Evolutionary conservation across 2,888 invertebrate genomes (phyloP), one percentile per base, ranked within the genome.

Genomic region (Chymomyza caudatula): DNA sequence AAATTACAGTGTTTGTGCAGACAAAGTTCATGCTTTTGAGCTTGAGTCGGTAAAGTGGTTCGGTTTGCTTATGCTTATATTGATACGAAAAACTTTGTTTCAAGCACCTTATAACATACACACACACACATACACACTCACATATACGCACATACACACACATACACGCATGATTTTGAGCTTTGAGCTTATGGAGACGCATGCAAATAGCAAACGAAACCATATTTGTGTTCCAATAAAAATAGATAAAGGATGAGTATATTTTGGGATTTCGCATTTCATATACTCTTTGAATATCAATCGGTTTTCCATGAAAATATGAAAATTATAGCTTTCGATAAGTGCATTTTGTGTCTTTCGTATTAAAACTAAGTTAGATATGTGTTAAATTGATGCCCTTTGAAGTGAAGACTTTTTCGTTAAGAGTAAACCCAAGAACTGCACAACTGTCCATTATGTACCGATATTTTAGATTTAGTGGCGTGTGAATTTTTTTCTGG

Each of bases 31-130:
- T 69, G 78, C 76, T 71, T 67, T 73, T 67, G 67, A 75, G 86
- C 84, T 86, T 80, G 85, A 80, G 86, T 78, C 80, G 85, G 84
- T 86, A 86, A 79, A 86, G 80, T 73, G 83, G 71, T 86, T 76
- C 67, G 70, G 62, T 65, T 71, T 74, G 63, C 67, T 70, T 63
- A 62, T 37, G 29, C 29, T 37, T 81, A 78, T 78, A 86, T 81
- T 78, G 86, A 80, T 86, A 80, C 81, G 67, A 37, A 11, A 37
- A 37, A 37, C 11, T 37, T 37, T 37, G 11, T 37, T 37, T 37
- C 1, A 37, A 37, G 11, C 29, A 37, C 29, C 29, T 37, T 37
- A 11, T 8, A 2, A 8, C 29, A 37, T 37, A 37, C 60, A 65
- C 67, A 65, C 65, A 70, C n/a, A n/a, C n/a, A n/a, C n/a, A n/a